Evolutionary conservation across 1,140 invertebrate genomes (phyloP).

Genomic region (Plectrocnemia conspersa): DNA sequence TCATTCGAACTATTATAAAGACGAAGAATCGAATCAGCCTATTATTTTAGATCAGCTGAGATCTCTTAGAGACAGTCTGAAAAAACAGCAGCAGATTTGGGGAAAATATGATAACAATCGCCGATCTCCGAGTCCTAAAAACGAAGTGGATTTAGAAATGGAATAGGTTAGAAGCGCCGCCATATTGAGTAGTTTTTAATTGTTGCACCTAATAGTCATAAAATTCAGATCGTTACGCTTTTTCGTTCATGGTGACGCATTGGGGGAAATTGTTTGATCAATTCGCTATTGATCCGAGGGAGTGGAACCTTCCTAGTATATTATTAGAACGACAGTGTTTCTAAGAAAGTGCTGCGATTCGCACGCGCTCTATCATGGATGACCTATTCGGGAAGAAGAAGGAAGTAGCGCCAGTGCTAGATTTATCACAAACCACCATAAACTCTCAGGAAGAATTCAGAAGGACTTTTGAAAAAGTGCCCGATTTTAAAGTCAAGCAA

Average conservation of each 20-base stretch:
- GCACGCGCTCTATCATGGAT: too few species aligned
- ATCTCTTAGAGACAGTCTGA: slow-evolving; percentile 31
- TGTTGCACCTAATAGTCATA: too few species aligned
- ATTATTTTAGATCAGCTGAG: slow-evolving; percentile 33
- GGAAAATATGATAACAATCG: slow-evolving; percentile 25
- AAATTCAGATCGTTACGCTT: too few species aligned
- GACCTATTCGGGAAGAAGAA: slow-evolving; percentile 81
- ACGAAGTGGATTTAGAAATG: slow-evolving; percentile 33
- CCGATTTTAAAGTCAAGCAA: slow-evolving; percentile 82
- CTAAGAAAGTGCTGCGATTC: too few species aligned
- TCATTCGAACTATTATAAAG: slow-evolving; percentile 39
- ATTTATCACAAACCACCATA: slow-evolving; percentile 73
- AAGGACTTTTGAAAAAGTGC: slow-evolving; percentile 75
- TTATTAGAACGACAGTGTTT: too few species aligned
- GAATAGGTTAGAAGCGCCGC: slow-evolving; percentile 25
- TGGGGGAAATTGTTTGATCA: too few species aligned
- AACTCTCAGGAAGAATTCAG: slow-evolving; percentile 77
- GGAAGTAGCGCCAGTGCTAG: slow-evolving; percentile 73
- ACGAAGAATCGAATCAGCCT: slow-evolving; percentile 36
- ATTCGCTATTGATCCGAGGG: too few species aligned
- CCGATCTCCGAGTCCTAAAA: slow-evolving; percentile 31
- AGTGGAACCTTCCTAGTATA: too few species aligned
- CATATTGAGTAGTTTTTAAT: too few species aligned
- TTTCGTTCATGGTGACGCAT: too few species aligned
- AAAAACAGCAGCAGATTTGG: slow-evolving; percentile 34